A percentile compares a stretch with the other conserved stretches of the same genome.
phyloP scores from a whole-genome alignment of 2,113 vertebrate species.

The Lathamus discolor region DNA sequence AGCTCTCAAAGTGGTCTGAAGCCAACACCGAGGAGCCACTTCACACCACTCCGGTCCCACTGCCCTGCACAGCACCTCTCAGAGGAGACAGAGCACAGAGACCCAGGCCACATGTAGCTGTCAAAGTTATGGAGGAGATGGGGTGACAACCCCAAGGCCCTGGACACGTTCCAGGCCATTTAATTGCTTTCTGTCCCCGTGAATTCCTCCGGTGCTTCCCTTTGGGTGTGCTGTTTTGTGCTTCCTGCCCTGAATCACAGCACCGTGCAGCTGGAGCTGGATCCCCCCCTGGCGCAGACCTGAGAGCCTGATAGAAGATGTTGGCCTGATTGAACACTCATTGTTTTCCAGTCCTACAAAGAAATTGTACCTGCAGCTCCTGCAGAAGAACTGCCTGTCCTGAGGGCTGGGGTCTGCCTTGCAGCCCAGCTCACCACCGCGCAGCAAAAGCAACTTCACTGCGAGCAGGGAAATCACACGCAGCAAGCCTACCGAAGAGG shows the following conservation, averaged over 20 bases:
- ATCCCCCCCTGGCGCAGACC: background rate
- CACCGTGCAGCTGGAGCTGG: background rate
- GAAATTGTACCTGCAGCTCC: background rate
- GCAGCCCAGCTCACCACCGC: background rate
- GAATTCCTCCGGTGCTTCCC: background rate
- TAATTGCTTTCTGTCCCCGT: background rate
- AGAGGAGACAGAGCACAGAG: rapidly evolving
- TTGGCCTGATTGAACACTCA: background rate
- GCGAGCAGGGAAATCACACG: background rate
- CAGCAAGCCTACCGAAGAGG: background rate
- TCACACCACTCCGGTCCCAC: rapidly evolving
- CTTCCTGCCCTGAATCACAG: background rate
- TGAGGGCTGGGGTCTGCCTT: background rate
- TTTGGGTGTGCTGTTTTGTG: background rate
- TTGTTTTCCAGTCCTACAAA: background rate
- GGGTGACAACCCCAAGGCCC: background rate
- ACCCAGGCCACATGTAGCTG: rapidly evolving
- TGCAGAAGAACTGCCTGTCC: background rate
- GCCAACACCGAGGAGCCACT: background rate
- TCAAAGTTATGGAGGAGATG: background rate
- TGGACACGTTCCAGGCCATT: background rate
- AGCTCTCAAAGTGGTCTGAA: background rate
- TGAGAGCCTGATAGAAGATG: background rate
- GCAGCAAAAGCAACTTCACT: background rate
- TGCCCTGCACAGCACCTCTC: background rate